Conservation (phyloP, 2,113 vertebrate species). For the Caretta caretta region DNA sequence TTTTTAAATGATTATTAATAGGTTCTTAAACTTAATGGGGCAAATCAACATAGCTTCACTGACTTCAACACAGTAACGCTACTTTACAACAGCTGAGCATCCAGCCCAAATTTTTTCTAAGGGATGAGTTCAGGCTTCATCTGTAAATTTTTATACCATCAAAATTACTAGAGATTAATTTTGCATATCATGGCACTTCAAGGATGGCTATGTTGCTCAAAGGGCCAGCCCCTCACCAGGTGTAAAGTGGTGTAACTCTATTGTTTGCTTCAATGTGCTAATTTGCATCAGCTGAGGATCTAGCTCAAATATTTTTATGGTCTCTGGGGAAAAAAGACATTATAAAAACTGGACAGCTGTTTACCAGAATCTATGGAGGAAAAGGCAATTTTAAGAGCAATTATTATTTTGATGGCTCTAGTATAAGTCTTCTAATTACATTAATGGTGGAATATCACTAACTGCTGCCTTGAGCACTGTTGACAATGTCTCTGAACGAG, state of each 20-base stretch:
- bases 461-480: not conserved
- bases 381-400: not conserved
- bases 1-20: not conserved
- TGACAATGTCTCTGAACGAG: not conserved
- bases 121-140: not conserved
- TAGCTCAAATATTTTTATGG: not conserved
- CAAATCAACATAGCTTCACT: not conserved
- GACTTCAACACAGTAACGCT: not conserved
- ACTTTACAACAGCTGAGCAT: not conserved
- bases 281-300: rapidly evolving
- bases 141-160: not conserved
- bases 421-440: not conserved
- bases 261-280: not conserved
- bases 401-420: not conserved
- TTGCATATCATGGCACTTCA: not conserved
- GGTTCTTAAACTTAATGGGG: not conserved
- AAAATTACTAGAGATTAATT: not conserved
- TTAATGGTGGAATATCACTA: not conserved
- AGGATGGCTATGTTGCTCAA: not conserved
- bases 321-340: not conserved
- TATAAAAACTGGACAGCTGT: not conserved
- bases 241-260: not conserved
- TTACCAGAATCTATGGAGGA: rapidly evolving
- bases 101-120: not conserved
- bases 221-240: not conserved